Conservation (phyloP, 2,888 invertebrate species). For the Drosophila helvetica region DNA sequence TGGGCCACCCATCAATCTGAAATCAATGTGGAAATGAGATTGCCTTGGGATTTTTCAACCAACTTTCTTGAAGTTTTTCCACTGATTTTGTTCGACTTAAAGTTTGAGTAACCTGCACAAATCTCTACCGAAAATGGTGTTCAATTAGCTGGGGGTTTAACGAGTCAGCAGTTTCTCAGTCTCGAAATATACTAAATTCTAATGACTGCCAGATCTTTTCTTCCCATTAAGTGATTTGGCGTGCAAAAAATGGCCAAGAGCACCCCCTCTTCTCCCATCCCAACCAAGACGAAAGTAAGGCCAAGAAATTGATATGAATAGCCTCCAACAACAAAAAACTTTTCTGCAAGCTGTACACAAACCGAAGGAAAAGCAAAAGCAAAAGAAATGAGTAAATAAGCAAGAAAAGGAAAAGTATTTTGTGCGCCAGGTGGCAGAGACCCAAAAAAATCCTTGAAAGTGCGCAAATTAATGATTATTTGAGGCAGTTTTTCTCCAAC, state of each 20-base stretch:
- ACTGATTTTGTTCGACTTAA: constrained; percentile 23
- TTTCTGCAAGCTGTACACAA: constrained; percentile 63
- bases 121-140: constrained; percentile 16
- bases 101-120: constrained; percentile 7
- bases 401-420: constrained; percentile 37
- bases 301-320: constrained; percentile 73
- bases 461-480: constrained; percentile 74
- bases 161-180: constrained; percentile 57
- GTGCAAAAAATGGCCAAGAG: constrained; percentile 38
- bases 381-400: constrained; percentile 33
- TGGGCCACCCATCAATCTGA: not conserved
- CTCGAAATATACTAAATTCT: constrained; percentile 45
- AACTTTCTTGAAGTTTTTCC: constrained; percentile 13
- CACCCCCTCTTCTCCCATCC: not conserved
- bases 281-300: constrained; percentile 46
- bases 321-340: constrained; percentile 49
- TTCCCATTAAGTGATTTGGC: constrained; percentile 64
- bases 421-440: constrained; percentile 50
- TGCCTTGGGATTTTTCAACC: constrained; percentile 2
- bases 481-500: constrained; percentile 37
- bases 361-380: constrained; percentile 13
- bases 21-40: constrained; percentile 13
- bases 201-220: constrained; percentile 39
- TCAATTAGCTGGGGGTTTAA: constrained; percentile 25
- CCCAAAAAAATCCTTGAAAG: constrained; percentile 37